phyloP scores from a whole-genome alignment of 2,113 vertebrate genomes.

The Diadophis punctatus region DNA sequence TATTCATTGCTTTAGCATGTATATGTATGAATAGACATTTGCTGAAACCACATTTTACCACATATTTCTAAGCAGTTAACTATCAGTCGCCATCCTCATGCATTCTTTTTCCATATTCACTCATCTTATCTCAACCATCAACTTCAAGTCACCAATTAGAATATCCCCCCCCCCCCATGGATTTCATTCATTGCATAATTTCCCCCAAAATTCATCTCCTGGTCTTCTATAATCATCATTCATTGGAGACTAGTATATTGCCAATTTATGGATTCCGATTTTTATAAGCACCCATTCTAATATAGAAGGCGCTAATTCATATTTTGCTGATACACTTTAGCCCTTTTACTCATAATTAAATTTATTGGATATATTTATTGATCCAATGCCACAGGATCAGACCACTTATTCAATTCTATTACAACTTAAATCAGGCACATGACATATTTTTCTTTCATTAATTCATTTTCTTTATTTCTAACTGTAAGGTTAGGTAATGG shows the following conservation, averaged over 20 bases:
- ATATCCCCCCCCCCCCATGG: neutral
- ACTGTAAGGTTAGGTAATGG: neutral
- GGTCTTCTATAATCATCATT: neutral
- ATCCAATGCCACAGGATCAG: neutral
- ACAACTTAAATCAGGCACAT: neutral
- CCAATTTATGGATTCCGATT: neutral
- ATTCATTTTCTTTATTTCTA: neutral
- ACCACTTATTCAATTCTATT: neutral
- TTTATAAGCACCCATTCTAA: neutral
- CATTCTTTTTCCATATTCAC: neutral
- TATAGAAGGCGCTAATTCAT: neutral
- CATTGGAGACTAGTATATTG: neutral
- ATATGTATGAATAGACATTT: neutral
- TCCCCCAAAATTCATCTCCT: neutral
- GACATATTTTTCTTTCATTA: neutral
- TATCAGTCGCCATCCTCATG: neutral
- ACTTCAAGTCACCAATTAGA: neutral
- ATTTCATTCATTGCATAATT: neutral
- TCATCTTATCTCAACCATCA: neutral
- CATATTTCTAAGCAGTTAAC: neutral
- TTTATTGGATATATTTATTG: neutral
- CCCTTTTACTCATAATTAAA: neutral
- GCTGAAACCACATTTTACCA: neutral
- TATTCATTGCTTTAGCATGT: neutral
- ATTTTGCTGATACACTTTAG: neutral